A percentile compares a stretch with the other conserved stretches of the same genome.
Conservation (phyloP, 2,888 invertebrate genomes). For the Leistus spinibarbis region DNA sequence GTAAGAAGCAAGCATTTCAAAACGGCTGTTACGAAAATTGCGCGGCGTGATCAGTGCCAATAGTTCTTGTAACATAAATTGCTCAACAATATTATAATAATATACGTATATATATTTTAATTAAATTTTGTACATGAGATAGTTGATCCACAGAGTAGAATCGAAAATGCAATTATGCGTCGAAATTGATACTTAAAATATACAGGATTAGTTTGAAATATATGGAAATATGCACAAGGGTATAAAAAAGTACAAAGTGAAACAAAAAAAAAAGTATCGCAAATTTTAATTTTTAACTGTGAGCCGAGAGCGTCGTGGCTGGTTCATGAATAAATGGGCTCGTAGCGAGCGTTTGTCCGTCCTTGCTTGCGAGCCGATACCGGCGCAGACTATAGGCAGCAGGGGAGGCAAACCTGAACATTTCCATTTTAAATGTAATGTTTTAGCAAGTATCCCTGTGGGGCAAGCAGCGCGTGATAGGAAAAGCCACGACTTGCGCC, state of each 20-base stretch:
- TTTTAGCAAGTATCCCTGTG: slow-evolving; percentile 33
- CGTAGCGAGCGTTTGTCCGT: slow-evolving; percentile 17
- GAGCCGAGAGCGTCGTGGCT: slow-evolving; percentile 11
- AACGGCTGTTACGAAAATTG: no score
- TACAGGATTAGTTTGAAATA: neutral
- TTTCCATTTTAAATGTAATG: slow-evolving; percentile 37
- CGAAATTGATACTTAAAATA: no score
- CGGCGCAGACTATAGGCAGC: neutral
- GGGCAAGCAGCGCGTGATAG: slow-evolving; percentile 20
- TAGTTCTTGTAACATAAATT: no score
- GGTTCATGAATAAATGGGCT: slow-evolving; percentile 29
- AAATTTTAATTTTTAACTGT: slow-evolving; percentile 34
- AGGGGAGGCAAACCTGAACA: slow-evolving; percentile 32
- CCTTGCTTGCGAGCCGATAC: neutral
- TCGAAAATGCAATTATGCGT: no score
- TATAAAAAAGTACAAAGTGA: neutral
- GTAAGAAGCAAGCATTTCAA: no score
- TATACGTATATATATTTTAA: no score
- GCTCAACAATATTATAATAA: no score
- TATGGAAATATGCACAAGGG: neutral
- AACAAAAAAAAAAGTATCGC: neutral
- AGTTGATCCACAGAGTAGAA: no score
- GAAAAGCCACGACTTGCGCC: slow-evolving; percentile 14
- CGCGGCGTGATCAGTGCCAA: no score
- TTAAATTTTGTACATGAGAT: no score